Conservation (phyloP, 2,888 invertebrate genomes). For the Tethea ocularis region DNA sequence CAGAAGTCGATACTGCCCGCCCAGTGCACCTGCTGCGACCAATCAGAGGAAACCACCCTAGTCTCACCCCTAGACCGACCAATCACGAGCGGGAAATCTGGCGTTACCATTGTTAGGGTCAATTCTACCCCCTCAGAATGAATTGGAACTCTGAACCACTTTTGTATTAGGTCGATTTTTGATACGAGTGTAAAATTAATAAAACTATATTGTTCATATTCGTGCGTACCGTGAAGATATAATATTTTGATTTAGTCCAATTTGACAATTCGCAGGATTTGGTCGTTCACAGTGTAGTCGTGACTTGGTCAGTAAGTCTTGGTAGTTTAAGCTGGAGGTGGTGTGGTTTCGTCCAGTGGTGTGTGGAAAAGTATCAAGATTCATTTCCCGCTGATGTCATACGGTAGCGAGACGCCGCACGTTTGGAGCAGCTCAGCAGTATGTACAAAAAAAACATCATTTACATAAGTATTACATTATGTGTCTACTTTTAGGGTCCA, state of each 20-base stretch:
- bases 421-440: constrained; percentile 81
- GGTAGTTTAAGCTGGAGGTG: constrained; percentile 21
- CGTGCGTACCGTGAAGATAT: constrained; percentile 52
- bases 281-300: constrained; percentile 26
- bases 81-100: constrained; percentile 70
- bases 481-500: not conserved
- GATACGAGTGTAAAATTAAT: constrained; percentile 48
- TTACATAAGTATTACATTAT: constrained; percentile 5
- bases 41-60: constrained; percentile 60
- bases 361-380: constrained; percentile 73
- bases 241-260: constrained; percentile 70
- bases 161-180: constrained; percentile 28
- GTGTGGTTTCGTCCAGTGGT: constrained; percentile 46
- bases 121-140: constrained; percentile 12
- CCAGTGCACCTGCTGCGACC: constrained; percentile 65
- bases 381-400: constrained; percentile 84
- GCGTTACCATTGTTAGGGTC: constrained; percentile 53
- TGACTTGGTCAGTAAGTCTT: constrained; percentile 3
- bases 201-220: constrained; percentile 52
- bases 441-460: constrained; percentile 30
- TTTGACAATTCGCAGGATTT: constrained; percentile 38
- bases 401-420: constrained; percentile 82
- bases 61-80: constrained; percentile 53
- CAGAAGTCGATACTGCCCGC: constrained; percentile 62
- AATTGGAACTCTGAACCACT: constrained; percentile 22